Base-by-base conservation (phyloP, 2,888 invertebrate species). In the Ceriagrion tenellum region DNA sequence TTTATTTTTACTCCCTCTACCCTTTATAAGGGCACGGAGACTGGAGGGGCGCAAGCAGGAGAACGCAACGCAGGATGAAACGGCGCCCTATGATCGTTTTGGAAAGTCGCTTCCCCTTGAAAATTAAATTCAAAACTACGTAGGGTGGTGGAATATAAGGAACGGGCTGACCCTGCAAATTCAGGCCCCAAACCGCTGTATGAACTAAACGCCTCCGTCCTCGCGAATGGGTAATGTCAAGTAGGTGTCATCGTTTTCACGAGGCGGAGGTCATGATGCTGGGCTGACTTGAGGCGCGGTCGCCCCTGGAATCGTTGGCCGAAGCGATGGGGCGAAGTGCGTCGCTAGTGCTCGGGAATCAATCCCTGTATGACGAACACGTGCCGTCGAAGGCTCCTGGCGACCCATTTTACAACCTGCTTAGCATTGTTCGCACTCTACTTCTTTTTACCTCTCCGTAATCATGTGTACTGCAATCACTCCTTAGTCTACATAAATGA, bases 71-170 rank as follows among this genome's bases (percentile, higher is more conserved):
- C 26, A 47, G 69, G 47, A 93, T 74, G 30, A 93, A 93, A 89
- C 47, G 63, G 26, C 69, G 69, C n/a, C n/a, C 30, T 55, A 74
- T 74, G 69, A 55, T 59, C 93, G 93, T 69, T 93, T 40, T 40
- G 30, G 91, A 63, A 40, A 91, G 59, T 59, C 90, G 63, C 69
- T 93, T 69, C 93, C n/a, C 93, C 69, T 91, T 91, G 16, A 69
- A 40, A 91, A 91, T 12, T 1, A 69, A n/a, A 69, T 69, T 12
- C 8, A 81, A 69, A 59, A 69, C 1, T 30, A n/a, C 16, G 81
- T 16, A 3, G 81, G 35, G 18, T 3, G 13, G 35, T 3, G 81
- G 35, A 35, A 16, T 35, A 35, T 30, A 81, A 81, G 12, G 30
- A 81, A 81, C 23, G 69, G 69, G 35, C n/a, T 35, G 12, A 23